Percentiles rank a stretch among this genome's conserved stretches.
Evolutionary conservation across 2,797 vertebrate genomes (phyloP).

Genomic region (Dromococcyx pavoninus): DNA sequence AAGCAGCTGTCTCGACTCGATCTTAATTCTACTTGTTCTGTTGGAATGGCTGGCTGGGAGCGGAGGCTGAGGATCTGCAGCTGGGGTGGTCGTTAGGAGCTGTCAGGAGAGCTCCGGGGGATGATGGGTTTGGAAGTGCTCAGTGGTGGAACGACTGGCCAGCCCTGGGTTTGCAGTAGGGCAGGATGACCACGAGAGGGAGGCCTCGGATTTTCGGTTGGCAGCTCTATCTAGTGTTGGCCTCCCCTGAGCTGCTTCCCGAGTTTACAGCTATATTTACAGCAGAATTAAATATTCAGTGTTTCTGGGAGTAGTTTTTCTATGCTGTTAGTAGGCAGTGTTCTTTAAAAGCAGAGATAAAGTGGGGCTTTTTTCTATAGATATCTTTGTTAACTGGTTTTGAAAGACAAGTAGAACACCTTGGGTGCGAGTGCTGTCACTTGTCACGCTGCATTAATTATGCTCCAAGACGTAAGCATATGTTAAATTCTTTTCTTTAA

Average conservation of each 20-base stretch:
- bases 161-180: neutral
- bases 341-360: neutral
- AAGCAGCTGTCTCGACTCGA: neutral
- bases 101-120: neutral
- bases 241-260: neutral
- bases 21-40: neutral
- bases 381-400: neutral
- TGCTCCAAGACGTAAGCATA: neutral
- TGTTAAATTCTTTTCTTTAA: neutral
- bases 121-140: neutral
- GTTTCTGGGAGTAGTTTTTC: constrained; percentile 23
- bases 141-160: neutral
- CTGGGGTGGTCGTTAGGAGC: neutral
- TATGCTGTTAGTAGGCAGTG: constrained; percentile 3
- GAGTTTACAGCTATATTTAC: neutral
- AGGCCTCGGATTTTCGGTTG: neutral
- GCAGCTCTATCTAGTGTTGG: neutral
- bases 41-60: neutral
- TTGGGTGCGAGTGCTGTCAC: constrained; percentile 12
- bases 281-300: constrained; percentile 13
- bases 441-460: constrained; percentile 36
- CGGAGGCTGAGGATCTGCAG: neutral
- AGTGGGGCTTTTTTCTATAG: neutral
- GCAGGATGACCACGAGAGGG: constrained; percentile 39
- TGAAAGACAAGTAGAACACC: constrained; percentile 24